phyloP scores from a whole-genome alignment of 2,797 vertebrate species.

The Apogon talboti region DNA sequence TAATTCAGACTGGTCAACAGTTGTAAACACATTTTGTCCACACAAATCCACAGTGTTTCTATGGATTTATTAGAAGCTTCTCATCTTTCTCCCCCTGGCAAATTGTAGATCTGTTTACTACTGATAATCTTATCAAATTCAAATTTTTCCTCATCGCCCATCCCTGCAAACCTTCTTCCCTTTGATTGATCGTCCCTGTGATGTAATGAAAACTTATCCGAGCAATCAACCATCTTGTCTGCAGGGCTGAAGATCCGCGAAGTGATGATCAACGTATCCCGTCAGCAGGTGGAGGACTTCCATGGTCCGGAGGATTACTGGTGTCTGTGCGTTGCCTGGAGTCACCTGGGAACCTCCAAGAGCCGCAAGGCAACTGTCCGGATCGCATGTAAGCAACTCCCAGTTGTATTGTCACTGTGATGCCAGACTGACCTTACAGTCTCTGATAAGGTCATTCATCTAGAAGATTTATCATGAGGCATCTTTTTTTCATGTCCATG shows the following conservation, averaged over 20 bases:
- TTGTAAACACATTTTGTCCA: slow-evolving; percentile 3
- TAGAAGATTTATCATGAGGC: slow-evolving; percentile 14
- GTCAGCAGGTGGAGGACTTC: slow-evolving; percentile 98
- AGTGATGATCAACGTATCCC: slow-evolving; percentile 95
- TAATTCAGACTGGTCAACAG: neutral
- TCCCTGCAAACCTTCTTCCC: slow-evolving; percentile 39
- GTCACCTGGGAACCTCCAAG: slow-evolving; percentile 96
- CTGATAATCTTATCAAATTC: slow-evolving; percentile 68
- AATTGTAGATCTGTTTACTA: slow-evolving; percentile 56
- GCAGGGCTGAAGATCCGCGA: slow-evolving; percentile 93
- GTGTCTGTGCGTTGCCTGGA: slow-evolving; percentile 98
- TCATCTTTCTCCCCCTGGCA: slow-evolving; percentile 35
- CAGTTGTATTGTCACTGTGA: slow-evolving; percentile 26
- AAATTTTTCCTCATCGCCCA: slow-evolving; percentile 50
- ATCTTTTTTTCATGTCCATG: neutral
- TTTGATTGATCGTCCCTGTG: slow-evolving; percentile 35
- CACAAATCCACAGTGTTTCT: slow-evolving; percentile 24
- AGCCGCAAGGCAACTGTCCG: slow-evolving; percentile 95
- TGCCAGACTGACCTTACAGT: slow-evolving; percentile 44
- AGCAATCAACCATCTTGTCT: slow-evolving; percentile 28
- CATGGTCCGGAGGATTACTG: slow-evolving; percentile 97
- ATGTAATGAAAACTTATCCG: slow-evolving; percentile 48
- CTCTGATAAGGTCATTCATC: slow-evolving; percentile 30
- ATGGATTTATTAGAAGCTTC: slow-evolving; percentile 10
- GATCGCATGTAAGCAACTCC: slow-evolving; percentile 91